These are phyloP conservation scores for Corynorhinus townsendii DNA, from an alignment of 2,113 vertebrate genomes.

Conservation along the genomic window DNA sequence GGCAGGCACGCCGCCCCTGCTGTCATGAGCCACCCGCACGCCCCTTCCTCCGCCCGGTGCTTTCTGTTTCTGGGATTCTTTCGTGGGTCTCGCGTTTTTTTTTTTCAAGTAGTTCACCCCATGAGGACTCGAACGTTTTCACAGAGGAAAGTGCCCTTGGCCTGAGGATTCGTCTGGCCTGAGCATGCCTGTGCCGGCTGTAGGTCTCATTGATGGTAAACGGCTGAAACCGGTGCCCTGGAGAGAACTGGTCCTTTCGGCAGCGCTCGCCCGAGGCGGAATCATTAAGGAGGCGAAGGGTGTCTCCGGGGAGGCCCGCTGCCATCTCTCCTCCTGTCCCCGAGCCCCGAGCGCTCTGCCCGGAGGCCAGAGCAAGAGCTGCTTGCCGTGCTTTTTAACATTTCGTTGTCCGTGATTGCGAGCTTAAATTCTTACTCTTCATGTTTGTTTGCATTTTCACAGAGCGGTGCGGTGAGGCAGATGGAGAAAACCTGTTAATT, in stretches of 20 bases:
- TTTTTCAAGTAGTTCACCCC: slow-evolving; percentile 64
- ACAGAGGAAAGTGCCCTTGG: slow-evolving; percentile 64
- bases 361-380: not conserved
- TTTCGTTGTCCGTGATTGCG: slow-evolving; percentile 37
- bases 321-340: not conserved
- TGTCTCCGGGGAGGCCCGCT: slow-evolving; percentile 38
- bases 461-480: slow-evolving; percentile 6
- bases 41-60: not conserved
- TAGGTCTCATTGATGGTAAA: slow-evolving; percentile 69
- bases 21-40: not conserved
- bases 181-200: slow-evolving; percentile 58
- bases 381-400: not conserved
- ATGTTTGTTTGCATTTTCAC: slow-evolving; percentile 49
- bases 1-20: not conserved
- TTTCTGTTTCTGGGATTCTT: slow-evolving; percentile 42
- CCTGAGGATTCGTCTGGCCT: slow-evolving; percentile 65
- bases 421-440: slow-evolving; percentile 37
- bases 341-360: slow-evolving; percentile 11
- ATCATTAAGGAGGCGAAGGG: slow-evolving; percentile 62
- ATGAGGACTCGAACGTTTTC: slow-evolving; percentile 59
- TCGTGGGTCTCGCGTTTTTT: slow-evolving; percentile 55
- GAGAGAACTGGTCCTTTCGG: slow-evolving; percentile 51
- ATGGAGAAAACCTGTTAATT: not conserved
- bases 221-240: slow-evolving; percentile 69
- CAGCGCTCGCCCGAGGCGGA: slow-evolving; percentile 60